Percentiles rank a stretch among this genome's conserved stretches.
Conservation (phyloP, 2,888 invertebrate genomes). For the Mycalesis mineus region DNA sequence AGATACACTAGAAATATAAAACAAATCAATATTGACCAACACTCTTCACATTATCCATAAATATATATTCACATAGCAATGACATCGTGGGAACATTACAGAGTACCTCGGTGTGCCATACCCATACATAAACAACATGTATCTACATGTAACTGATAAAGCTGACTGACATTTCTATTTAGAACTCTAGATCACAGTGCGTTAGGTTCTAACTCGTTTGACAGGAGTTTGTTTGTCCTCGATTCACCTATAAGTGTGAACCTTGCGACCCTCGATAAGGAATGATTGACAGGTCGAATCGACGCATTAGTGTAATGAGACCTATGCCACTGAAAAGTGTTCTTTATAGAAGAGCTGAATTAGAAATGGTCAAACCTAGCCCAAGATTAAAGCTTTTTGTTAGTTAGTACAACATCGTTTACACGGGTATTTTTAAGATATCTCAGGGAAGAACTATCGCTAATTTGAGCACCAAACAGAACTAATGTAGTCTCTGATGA, state of each 20-base stretch:
- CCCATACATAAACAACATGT: not conserved
- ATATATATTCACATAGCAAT: not conserved
- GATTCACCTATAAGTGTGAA: conserved; percentile 33
- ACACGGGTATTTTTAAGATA: no score
- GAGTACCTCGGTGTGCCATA: not conserved
- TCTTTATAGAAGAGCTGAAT: not conserved
- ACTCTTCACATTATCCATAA: no score
- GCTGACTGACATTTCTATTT: not conserved
- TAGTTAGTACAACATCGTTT: not conserved
- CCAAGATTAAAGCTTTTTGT: not conserved
- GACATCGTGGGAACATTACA: conserved; percentile 8
- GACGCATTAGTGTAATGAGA: conserved; percentile 32
- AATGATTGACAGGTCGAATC: conserved; percentile 34
- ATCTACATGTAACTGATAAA: not conserved
- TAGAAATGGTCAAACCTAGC: not conserved
- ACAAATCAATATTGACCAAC: no score
- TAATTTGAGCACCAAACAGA: no score
- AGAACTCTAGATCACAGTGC: not conserved
- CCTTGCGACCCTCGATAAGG: conserved; percentile 57
- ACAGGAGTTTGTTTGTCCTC: conserved; percentile 22
- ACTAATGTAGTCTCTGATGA: no score
- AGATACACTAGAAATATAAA: no score
- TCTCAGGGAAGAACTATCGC: no score
- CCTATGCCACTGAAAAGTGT: not conserved
- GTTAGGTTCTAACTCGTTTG: not conserved